These are phyloP conservation scores for Bilobella aurantiaca DNA, from an alignment of 1,140 invertebrate genomes.

Conservation along the genomic window DNA sequence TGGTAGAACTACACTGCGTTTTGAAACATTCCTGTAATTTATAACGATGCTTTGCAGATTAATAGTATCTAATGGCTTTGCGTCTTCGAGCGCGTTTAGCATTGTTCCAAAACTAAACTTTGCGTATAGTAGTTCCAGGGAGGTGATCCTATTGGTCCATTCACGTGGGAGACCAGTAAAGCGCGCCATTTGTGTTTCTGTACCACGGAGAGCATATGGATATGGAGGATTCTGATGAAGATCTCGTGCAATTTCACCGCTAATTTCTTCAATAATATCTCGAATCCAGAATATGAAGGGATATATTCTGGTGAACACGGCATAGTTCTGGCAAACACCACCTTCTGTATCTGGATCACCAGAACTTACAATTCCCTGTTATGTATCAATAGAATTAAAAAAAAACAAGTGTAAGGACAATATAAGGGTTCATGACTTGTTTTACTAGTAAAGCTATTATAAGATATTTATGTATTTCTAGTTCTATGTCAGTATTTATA, in stretches of 20 bases:
- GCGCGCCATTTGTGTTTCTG: background rate
- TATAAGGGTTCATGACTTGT: too few relatives aligned
- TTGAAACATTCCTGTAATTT: background rate
- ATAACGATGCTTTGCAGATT: background rate
- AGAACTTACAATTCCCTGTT: conserved; percentile 9
- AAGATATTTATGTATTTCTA: too few relatives aligned
- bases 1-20: background rate
- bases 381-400: background rate
- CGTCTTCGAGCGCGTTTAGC: background rate
- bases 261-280: conserved; percentile 7
- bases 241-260: background rate
- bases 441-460: too few relatives aligned
- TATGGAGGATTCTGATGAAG: background rate
- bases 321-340: conserved; percentile 6
- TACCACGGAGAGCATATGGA: background rate
- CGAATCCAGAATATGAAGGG: conserved; percentile 9
- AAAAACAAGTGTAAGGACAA: too few relatives aligned
- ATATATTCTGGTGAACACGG: conserved; percentile 7
- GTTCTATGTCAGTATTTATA: too few relatives aligned
- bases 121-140: background rate
- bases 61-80: background rate
- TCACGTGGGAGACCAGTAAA: background rate
- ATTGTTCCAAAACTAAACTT: background rate
- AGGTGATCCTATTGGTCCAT: background rate
- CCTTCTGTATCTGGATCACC: background rate